Evolutionary conservation across 1,140 invertebrate genomes (phyloP).

Genomic region (Cyphomyrmex costatus): DNA sequence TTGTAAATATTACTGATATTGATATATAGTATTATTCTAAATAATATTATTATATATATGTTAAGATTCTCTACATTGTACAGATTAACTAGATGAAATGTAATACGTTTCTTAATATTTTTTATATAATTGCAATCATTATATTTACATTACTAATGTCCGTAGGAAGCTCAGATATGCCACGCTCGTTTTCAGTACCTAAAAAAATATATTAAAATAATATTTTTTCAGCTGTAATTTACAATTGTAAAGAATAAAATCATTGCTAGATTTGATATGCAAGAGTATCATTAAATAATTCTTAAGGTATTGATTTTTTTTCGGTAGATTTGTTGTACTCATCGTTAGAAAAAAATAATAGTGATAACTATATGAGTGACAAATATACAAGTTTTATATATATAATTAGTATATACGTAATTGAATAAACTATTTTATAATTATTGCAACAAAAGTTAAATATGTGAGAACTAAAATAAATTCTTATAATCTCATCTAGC

Average conservation of each 20-base stretch:
- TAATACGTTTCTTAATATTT: neutral
- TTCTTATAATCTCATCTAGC: too few relatives aligned
- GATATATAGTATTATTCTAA: neutral
- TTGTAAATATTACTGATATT: neutral
- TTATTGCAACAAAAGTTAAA: too few relatives aligned
- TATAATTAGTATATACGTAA: too few relatives aligned
- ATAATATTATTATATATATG: neutral
- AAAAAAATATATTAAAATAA: conserved; percentile 4
- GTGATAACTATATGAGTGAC: too few relatives aligned
- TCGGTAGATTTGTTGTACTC: neutral
- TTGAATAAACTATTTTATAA: too few relatives aligned
- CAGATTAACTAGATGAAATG: neutral
- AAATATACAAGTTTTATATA: too few relatives aligned
- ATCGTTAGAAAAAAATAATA: too few relatives aligned
- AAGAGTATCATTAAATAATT: neutral
- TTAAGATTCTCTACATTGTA: neutral
- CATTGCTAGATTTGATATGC: neutral
- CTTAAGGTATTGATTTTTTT: neutral
- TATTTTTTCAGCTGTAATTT: neutral
- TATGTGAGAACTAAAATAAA: too few relatives aligned
- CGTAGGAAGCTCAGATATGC: conserved; percentile 59
- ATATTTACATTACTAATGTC: conserved; percentile 52
- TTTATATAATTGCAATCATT: neutral
- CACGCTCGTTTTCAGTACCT: conserved; percentile 56
- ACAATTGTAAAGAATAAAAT: neutral